Evolutionary conservation across 1,140 invertebrate species (phyloP), one percentile per base, ranked within the genome.

Genomic region (Aphis craccivora): DNA sequence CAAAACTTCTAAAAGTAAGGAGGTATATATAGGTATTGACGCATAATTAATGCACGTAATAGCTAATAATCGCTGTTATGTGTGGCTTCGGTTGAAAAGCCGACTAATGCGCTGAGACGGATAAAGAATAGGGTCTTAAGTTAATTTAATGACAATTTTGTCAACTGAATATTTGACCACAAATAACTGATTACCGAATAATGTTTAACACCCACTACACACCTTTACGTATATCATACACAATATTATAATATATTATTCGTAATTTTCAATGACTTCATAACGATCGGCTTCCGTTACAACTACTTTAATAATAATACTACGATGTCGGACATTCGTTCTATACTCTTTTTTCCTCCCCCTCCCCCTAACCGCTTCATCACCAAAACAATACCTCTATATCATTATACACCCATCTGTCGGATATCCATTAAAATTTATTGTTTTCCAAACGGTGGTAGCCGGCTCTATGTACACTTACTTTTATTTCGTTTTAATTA

Each of bases 361-460:
- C 60, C 25, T 43, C 30, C 40, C 8, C 84, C 76, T 81, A 22
- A 45, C 35, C 67, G 14, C 25, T 23, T 22, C 88, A 53, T 48
- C 25, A n/a, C 14, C 4, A 25, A 43, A 51, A 89, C 11, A 30
- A 89, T 45, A n/a, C 30, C 48, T 35, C n/a, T 45, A 83, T 53
- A 83, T 92, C 90, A 83, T 76, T 92, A 60, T 92, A 60, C 37
- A 60, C 89, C 89, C 89, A 67, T 51, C 91, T 86, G 91, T 93
- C 91, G 37, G 76, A 84, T 86, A 55, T 93, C 67, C 91, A 93
- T 93, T 93, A 86, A 86, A 35, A 86, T 84, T 93, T 83, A 93
- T 93, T 93, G 76, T 84, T 93, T 86, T 35, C 48, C 76, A 30
- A 91, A 83, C 90, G 67, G 25, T 22, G 25, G 22, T 43, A 20